Evolutionary conservation across 2,797 vertebrate species (phyloP).

Genomic region (Trachops cirrhosus): DNA sequence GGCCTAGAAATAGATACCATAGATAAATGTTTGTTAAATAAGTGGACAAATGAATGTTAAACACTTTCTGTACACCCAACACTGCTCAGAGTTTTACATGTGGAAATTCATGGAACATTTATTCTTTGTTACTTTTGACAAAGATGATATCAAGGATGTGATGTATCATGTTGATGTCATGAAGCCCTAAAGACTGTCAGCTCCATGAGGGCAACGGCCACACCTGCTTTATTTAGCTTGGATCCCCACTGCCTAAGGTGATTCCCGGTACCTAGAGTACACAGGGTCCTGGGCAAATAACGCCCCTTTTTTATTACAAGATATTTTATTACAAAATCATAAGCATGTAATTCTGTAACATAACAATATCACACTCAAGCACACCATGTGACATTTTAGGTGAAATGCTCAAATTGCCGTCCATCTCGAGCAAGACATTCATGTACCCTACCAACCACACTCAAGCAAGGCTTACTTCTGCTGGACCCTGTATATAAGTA

Average conservation of each 20-base stretch:
- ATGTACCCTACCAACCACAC: too few species aligned
- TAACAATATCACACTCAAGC: too few species aligned
- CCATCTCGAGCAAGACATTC: too few species aligned
- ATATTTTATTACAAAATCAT: too few species aligned
- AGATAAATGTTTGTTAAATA: not conserved
- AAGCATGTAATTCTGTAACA: too few species aligned
- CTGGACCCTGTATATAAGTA: not conserved
- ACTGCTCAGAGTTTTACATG: not conserved
- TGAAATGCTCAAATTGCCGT: too few species aligned
- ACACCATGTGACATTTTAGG: too few species aligned
- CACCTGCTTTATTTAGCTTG: not conserved
- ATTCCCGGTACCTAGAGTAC: not conserved
- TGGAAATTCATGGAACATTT: not conserved
- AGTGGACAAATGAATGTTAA: not conserved
- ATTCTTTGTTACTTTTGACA: not conserved
- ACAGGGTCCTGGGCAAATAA: too few species aligned
- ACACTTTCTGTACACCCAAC: not conserved
- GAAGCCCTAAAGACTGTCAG: not conserved
- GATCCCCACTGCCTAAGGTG: not conserved
- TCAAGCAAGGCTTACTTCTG: too few species aligned
- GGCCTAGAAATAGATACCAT: not conserved
- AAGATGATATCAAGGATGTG: not conserved
- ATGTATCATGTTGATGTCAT: not conserved
- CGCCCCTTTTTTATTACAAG: too few species aligned
- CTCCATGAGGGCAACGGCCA: not conserved